Evolutionary conservation across 2,113 vertebrate genomes (phyloP).

Genomic region (Chunga burmeisteri): DNA sequence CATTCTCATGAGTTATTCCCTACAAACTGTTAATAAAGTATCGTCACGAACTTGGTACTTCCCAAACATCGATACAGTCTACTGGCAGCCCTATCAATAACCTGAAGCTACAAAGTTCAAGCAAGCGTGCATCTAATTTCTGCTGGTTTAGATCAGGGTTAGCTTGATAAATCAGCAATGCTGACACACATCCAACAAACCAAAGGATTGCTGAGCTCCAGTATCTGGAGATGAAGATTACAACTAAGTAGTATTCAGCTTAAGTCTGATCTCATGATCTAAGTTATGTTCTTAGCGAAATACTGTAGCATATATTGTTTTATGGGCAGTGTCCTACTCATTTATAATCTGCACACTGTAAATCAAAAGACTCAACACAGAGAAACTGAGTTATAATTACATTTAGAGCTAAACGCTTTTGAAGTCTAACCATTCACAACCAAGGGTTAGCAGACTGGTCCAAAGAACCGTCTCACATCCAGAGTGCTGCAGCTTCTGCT

Average conservation of each 20-base stretch:
- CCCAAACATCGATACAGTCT: neutral
- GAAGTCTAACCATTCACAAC: neutral
- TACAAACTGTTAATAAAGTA: neutral
- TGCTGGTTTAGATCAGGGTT: neutral
- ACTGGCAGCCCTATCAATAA: neutral
- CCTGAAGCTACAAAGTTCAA: neutral
- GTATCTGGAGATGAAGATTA: neutral
- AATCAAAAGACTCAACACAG: neutral
- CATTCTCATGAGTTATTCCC: neutral
- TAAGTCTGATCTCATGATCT: neutral
- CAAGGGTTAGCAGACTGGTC: neutral
- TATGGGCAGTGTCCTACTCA: neutral
- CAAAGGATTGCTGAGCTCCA: neutral
- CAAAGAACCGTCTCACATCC: accelerated
- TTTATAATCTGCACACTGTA: neutral
- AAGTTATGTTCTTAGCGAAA: neutral
- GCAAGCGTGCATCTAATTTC: neutral
- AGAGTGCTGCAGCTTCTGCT: accelerated
- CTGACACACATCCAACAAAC: neutral
- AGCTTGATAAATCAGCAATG: neutral
- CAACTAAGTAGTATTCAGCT: neutral
- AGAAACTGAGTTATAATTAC: neutral
- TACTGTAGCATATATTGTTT: neutral
- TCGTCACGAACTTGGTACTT: neutral
- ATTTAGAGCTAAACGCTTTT: neutral